A percentile compares a stretch with the other conserved stretches of the same genome.
Evolutionary conservation across 2,113 vertebrate species (phyloP).

Genomic region (Danio rerio): GRCz12tu NC_133180.1:32262001-32262500

Average conservation of each 20-base stretch:
- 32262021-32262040: neutral
- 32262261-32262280: neutral
- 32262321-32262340: no score
- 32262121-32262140: constrained; percentile 86
- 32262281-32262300: neutral
- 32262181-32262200: constrained; percentile 95
- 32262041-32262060: constrained; percentile 43
- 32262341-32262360: no score
- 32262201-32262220: constrained; percentile 96
- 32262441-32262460: no score
- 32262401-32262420: no score
- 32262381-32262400: no score
- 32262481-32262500: no score
- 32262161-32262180: constrained; percentile 95
- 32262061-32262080: constrained; percentile 46
- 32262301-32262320: no score
- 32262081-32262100: constrained; percentile 52
- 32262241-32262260: constrained; percentile 56
- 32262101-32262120: constrained; percentile 19
- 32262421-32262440: no score
- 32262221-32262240: constrained; percentile 93
- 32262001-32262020: constrained; percentile 13
- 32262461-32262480: no score
- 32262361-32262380: no score
- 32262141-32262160: constrained; percentile 98